Evolutionary conservation across 2,113 vertebrate genomes (phyloP), one percentile per base, ranked within the genome.

Genomic region (Excalfactoria chinensis): DNA sequence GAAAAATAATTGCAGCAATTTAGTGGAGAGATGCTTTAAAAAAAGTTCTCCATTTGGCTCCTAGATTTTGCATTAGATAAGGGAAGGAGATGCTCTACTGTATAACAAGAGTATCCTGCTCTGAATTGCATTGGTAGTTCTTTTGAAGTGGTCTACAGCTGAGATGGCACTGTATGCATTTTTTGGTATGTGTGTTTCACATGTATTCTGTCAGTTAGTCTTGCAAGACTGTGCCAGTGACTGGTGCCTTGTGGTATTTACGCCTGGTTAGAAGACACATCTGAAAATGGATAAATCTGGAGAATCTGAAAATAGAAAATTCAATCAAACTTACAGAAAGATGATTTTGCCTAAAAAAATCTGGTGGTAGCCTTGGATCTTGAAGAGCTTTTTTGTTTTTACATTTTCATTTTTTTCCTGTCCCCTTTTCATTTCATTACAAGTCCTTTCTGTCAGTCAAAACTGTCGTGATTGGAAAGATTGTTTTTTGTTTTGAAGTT

Each of bases 1-100:
- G 63, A 73, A 89, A 78, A 75, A 96, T 85, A 94, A 95, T 94
- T 93, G 84, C 7, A 89, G 58, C 19, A 75, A 62, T 89, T 92
- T 83, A 77, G 32, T 92, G 69, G 69, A 90, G 6, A 93, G 26
- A 85, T 88, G 7, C 55, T 46, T 86, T 46, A 18, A 53, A 87
- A 87, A 91, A 93, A 46, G 25, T 79, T 79, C 94, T 59, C 23
- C 55, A 56, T 20, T 83, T 92, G 74, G 34, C 26, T 85, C 53
- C 46, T 19, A 56, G 30, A 32, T 32, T 32, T 56, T 56, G 53
- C 30, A 32, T 56, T 56, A 56, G 30, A 19, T 56, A 32, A 73
- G 88, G 48, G 70, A 93, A 82, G 20, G 23, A 94, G 26, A 13
- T 26, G 55, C 7, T 70, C 9, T 46, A 32, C 21, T 83, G 3